Conservation (phyloP, 1,140 invertebrate genomes). For the Andrena cerasifolii region DNA sequence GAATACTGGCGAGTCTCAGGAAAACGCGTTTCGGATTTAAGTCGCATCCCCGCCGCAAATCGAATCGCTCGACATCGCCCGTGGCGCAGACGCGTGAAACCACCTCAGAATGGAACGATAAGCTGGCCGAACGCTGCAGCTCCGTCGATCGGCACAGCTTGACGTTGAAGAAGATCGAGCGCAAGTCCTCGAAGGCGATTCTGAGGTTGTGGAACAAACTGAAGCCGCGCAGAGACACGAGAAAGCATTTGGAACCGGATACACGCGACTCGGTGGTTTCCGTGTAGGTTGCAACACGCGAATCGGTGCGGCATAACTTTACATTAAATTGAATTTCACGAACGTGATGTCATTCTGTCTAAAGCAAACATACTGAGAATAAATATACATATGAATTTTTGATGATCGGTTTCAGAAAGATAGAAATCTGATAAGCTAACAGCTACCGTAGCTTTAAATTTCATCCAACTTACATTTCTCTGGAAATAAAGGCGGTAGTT, state of each 20-base stretch:
- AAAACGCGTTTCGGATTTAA: constrained; percentile 45
- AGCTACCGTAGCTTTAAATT: too few species aligned
- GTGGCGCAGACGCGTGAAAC: constrained; percentile 4
- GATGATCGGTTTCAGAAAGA: too few species aligned
- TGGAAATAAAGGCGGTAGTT: too few species aligned
- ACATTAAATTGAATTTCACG: not conserved
- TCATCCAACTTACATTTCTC: too few species aligned
- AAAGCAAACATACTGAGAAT: too few species aligned
- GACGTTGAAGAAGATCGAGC: constrained; percentile 34
- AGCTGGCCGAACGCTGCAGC: constrained; percentile 16
- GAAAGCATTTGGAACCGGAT: not conserved
- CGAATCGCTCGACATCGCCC: constrained; percentile 24
- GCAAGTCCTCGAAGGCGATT: constrained; percentile 39
- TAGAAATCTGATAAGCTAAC: too few species aligned
- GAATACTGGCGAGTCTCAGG: constrained; percentile 62
- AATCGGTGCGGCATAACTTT: not conserved
- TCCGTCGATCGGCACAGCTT: constrained; percentile 1
- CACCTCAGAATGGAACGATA: constrained; percentile 31
- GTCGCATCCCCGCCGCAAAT: constrained; percentile 34
- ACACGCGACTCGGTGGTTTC: constrained; percentile 15
- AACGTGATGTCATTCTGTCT: not conserved
- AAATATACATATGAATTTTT: too few species aligned
- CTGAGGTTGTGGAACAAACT: constrained; percentile 53
- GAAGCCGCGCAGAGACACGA: constrained; percentile 47
- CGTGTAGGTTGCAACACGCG: constrained; percentile 37